Percentiles rank a stretch among this genome's conserved stretches.
Conservation (phyloP, 1,140 invertebrate genomes). For the Augochlora pura region DNA sequence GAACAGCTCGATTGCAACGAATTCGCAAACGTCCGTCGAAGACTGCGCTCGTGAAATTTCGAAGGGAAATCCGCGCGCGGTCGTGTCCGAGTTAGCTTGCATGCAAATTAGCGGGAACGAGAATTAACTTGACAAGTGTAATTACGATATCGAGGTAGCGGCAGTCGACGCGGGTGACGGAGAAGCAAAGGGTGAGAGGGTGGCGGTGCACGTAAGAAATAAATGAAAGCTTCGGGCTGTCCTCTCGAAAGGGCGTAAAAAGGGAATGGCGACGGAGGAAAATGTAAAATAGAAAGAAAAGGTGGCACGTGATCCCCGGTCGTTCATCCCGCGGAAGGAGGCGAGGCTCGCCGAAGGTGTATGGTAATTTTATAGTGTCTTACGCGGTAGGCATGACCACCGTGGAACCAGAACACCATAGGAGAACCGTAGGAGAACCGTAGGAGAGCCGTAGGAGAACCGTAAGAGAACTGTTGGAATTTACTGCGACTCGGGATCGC, state of each 20-base stretch:
- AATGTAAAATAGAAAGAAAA: constrained; percentile 29
- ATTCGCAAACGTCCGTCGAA: no score
- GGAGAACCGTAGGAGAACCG: background rate
- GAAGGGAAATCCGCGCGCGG: no score
- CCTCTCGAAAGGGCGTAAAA: background rate
- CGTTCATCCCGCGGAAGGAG: constrained; percentile 7
- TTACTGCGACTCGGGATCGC: constrained; percentile 7
- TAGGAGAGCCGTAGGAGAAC: background rate
- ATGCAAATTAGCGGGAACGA: no score
- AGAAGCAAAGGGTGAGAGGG: no score
- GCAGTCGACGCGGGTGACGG: background rate
- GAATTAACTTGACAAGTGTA: background rate
- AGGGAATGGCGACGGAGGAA: background rate
- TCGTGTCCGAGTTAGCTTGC: no score
- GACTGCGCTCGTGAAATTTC: no score
- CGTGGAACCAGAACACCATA: no score
- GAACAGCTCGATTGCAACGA: no score
- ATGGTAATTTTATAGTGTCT: constrained; percentile 62
- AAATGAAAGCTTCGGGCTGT: background rate
- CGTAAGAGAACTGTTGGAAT: background rate
- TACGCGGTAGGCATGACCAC: constrained; percentile 19
- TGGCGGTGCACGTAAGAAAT: background rate
- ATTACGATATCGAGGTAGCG: background rate
- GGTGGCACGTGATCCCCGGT: constrained; percentile 25
- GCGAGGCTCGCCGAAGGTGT: constrained; percentile 20